Evolutionary conservation across 1,140 invertebrate genomes (phyloP).

Genomic region (Scaptomyza pallida): DNA sequence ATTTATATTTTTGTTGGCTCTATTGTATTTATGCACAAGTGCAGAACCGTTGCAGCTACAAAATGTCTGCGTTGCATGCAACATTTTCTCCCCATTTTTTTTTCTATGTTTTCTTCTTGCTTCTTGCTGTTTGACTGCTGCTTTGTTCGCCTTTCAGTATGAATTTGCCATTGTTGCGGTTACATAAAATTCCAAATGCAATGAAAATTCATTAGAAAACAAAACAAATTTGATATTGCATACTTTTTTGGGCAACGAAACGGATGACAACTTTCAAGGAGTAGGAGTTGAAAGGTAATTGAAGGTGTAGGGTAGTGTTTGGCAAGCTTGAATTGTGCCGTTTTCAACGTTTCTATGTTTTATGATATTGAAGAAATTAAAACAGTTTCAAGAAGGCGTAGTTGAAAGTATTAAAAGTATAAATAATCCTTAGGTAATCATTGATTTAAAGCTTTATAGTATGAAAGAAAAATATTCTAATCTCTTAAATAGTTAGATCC

Average conservation of each 20-base stretch:
- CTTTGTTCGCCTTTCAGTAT: slow-evolving; percentile 28
- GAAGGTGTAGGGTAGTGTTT: too few species aligned
- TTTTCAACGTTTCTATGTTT: too few species aligned
- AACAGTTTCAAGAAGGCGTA: too few species aligned
- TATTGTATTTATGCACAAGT: slow-evolving; percentile 76
- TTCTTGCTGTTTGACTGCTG: slow-evolving; percentile 17
- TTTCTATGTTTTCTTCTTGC: slow-evolving; percentile 5
- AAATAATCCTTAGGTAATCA: too few species aligned
- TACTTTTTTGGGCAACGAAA: slow-evolving; percentile 5
- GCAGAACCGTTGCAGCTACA: slow-evolving; percentile 69
- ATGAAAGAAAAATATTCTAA: too few species aligned
- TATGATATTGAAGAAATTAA: too few species aligned
- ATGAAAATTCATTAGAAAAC: slow-evolving; percentile 46
- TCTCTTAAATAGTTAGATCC: too few species aligned
- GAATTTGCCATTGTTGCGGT: slow-evolving; percentile 40
- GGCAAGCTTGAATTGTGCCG: too few species aligned
- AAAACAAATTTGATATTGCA: slow-evolving; percentile 31
- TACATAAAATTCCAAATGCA: slow-evolving; percentile 40
- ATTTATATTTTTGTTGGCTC: slow-evolving; percentile 3
- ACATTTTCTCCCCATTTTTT: too few species aligned
- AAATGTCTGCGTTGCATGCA: slow-evolving; percentile 59
- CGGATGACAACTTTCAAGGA: background rate
- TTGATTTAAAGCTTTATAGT: too few species aligned
- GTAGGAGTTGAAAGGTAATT: too few species aligned
- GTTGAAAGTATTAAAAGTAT: too few species aligned